Conservation (phyloP, 2,113 vertebrate species). For the Aphelocoma coerulescens region DNA sequence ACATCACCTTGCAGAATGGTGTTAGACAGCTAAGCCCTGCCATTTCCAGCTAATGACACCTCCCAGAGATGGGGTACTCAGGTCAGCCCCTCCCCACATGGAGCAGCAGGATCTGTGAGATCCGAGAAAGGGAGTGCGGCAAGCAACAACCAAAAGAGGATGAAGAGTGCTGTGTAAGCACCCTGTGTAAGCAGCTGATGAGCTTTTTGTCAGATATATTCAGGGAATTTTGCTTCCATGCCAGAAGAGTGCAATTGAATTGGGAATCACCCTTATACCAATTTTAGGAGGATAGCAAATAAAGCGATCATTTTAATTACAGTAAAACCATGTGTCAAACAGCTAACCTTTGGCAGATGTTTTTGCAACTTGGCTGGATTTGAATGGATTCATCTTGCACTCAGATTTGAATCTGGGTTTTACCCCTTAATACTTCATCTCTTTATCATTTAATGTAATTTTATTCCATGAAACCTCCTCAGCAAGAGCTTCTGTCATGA, state of each 20-base stretch:
- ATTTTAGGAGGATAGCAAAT: neutral
- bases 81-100: neutral
- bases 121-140: neutral
- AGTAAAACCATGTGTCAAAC: neutral
- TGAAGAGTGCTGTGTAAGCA: accelerated
- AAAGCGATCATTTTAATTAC: neutral
- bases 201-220: neutral
- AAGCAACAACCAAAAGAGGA: neutral
- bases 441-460: neutral
- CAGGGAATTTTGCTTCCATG: neutral
- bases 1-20: neutral
- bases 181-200: accelerated
- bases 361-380: neutral
- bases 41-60: no score
- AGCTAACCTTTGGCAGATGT: neutral
- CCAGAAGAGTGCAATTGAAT: neutral
- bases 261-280: neutral
- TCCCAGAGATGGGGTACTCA: neutral
- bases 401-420: neutral
- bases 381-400: neutral
- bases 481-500: neutral
- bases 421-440: neutral
- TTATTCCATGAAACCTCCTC: neutral
- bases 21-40: neutral
- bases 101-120: neutral